Evolutionary conservation across 1,140 invertebrate genomes (phyloP).

Genomic region (Camponotus floridanus): DNA sequence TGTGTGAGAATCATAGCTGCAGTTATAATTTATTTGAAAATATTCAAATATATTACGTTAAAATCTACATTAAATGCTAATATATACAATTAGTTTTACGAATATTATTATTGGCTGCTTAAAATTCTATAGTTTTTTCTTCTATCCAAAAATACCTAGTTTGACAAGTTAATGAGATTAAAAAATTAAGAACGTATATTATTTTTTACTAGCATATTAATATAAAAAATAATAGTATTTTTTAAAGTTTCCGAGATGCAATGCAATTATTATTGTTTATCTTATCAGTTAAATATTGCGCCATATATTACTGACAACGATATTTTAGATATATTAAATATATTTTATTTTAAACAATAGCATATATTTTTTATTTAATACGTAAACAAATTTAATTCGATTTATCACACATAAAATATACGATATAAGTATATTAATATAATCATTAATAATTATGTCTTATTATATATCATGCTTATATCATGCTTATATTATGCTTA

Average conservation of each 20-base stretch:
- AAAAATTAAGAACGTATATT: background rate
- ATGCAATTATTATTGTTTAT: conserved; percentile 40
- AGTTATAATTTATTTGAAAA: no score
- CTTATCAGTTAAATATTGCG: conserved; percentile 27
- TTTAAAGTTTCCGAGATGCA: background rate
- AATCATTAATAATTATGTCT: background rate
- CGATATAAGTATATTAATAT: no score
- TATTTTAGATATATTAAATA: conserved; percentile 34
- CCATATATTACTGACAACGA: conserved; percentile 14
- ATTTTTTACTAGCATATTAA: background rate
- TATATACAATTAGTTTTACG: background rate
- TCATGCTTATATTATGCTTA: background rate
- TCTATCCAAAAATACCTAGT: background rate
- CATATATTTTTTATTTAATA: background rate
- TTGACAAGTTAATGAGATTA: conserved; percentile 3
- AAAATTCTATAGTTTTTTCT: background rate
- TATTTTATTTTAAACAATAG: background rate
- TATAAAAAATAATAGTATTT: no score
- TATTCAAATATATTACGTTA: no score
- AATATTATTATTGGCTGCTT: background rate
- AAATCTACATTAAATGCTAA: background rate
- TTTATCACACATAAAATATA: background rate
- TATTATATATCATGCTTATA: background rate
- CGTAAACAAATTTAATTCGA: background rate
- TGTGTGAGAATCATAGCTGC: no score